phyloP scores from a whole-genome alignment of 1,140 invertebrate genomes.

The Diorhabda sublineata region DNA sequence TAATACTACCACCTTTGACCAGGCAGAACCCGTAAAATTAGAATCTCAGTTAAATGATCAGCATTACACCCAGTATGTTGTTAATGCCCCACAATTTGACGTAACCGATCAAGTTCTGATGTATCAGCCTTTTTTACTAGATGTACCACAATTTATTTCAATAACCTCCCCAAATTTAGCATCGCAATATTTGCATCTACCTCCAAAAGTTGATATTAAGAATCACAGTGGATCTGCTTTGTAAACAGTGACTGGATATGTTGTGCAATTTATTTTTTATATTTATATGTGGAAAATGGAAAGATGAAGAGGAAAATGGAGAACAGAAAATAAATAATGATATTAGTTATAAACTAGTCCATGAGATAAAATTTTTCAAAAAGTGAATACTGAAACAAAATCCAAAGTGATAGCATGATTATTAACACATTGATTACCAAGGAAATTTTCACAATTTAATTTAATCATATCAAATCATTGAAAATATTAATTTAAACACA shows the following conservation, averaged over 20 bases:
- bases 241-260: not conserved
- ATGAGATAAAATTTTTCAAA: too few relatives aligned
- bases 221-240: not conserved
- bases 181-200: slow-evolving; percentile 35
- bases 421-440: too few relatives aligned
- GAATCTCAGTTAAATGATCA: slow-evolving; percentile 4
- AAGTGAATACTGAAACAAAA: too few relatives aligned
- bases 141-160: slow-evolving; percentile 36
- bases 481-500: too few relatives aligned
- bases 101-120: slow-evolving; percentile 34
- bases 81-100: slow-evolving; percentile 27
- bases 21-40: not conserved
- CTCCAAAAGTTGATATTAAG: slow-evolving; percentile 16
- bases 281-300: too few relatives aligned
- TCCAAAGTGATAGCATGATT: too few relatives aligned
- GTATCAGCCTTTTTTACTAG: slow-evolving; percentile 39
- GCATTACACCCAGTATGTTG: slow-evolving; percentile 32
- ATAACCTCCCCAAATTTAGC: slow-evolving; percentile 26
- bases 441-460: too few relatives aligned
- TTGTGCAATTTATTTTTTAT: too few relatives aligned
- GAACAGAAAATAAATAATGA: too few relatives aligned
- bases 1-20: not conserved
- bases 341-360: too few relatives aligned
- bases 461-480: too few relatives aligned
- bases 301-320: too few relatives aligned